Evolutionary conservation across 2,888 invertebrate species (phyloP), one percentile per base, ranked within the genome.

Genomic region (Nomada lathburiana): DNA sequence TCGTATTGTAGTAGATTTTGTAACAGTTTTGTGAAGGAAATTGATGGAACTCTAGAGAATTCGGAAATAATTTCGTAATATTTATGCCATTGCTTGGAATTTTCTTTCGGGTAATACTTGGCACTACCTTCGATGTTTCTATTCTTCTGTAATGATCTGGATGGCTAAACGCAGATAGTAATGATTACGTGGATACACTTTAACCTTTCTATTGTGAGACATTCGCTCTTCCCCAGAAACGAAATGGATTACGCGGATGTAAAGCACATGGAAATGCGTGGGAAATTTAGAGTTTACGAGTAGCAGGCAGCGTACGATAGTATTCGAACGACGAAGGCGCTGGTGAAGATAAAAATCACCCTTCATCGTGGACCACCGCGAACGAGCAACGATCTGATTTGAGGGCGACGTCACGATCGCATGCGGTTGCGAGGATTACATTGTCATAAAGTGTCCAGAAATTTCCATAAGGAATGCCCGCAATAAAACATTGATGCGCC

Each of bases 391-490:
- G 67, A 79, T 71, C 53, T 63, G 52, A 68, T 71, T 55, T 57
- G 55, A 50, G 85, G 79, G 74, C 86, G 83, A 83, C 80, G 85
- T 74, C 72, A 81, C 85, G 79, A 88, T 85, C 86, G 80, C 70
- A n/a, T 77, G 84, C 87, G 76, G 84, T 72, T 75, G 86, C 86
- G 90, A 88, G 92, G 91, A 93, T 93, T 93, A 93, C 93, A 93
- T 92, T 92, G 92, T 93, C 88, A 82, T 88, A 88, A 88, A 88
- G 92, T 92, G 90, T 88, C 85, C 74, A 76, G 65, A 86, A 93
- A 93, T 93, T 92, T 92, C 91, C 93, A 93, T 91, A 91, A 88
- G 90, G 90, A 91, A 86, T 91, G 89, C 81, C 82, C 86, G 91
- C 88, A 91, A 90, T 92, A 92, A 92, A 92, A 91, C 90, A 92